phyloP scores from a whole-genome alignment of 2,113 vertebrate species.

The Leptosomus discolor region DNA sequence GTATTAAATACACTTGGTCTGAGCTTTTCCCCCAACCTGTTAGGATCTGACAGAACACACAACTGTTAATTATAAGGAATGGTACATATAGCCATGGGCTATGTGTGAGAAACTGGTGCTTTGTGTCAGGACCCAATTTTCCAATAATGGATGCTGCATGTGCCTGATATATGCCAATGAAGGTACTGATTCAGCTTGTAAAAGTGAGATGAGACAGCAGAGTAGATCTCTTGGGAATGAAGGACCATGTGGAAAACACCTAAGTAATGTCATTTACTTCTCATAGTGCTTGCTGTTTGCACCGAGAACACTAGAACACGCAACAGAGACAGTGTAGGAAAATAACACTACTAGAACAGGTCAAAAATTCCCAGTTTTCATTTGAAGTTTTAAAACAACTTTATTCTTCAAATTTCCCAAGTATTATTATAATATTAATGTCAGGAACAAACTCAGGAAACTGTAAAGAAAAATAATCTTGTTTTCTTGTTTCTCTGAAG shows the following conservation, averaged over 20 bases:
- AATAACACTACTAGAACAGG: not conserved
- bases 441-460: not conserved
- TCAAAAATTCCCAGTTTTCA: not conserved
- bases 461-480: not conserved
- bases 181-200: not conserved
- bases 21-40: not conserved
- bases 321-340: not conserved
- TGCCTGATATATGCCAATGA: not conserved
- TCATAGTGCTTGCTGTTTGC: not conserved
- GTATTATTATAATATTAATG: not conserved
- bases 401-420: not conserved
- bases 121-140: not conserved
- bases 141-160: not conserved
- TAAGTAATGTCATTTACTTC: not conserved
- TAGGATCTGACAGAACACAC: not conserved
- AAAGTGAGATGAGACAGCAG: not conserved
- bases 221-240: not conserved
- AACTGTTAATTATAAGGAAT: not conserved
- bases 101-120: not conserved
- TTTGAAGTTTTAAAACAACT: not conserved
- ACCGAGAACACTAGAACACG: not conserved
- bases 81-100: not conserved
- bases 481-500: not conserved
- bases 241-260: not conserved
- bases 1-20: not conserved